Conservation (phyloP, 2,888 invertebrate species). For the Cistogaster globosa region DNA sequence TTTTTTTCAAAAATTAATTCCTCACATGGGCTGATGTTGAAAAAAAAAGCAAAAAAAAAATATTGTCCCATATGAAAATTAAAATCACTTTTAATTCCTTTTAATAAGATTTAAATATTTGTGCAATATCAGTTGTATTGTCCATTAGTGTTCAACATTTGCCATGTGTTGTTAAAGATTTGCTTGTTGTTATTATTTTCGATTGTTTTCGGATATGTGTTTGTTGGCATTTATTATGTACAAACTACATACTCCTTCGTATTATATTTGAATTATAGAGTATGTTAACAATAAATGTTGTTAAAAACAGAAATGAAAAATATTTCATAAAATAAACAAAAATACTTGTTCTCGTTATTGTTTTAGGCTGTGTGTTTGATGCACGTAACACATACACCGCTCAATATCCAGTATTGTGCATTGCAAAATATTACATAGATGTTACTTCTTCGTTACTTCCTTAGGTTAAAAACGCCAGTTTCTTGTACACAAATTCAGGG, state of each 20-base stretch:
- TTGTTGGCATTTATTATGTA: constrained; percentile 46
- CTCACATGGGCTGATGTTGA: background rate
- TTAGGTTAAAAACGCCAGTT: too few relatives aligned
- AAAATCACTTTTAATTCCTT: background rate
- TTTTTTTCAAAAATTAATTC: background rate
- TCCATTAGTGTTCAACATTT: constrained; percentile 37
- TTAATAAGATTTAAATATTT: background rate
- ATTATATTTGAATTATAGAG: constrained; percentile 51
- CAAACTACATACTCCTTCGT: constrained; percentile 9
- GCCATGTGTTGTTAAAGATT: constrained; percentile 38
- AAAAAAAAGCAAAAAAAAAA: too few relatives aligned
- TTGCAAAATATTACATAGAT: too few relatives aligned
- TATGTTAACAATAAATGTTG: constrained; percentile 66
- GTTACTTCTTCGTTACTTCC: too few relatives aligned
- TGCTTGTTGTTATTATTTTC: constrained; percentile 42
- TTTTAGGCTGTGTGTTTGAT: constrained; percentile 9
- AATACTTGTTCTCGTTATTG: constrained; percentile 29
- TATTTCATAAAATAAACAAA: constrained; percentile 56
- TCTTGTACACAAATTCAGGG: too few relatives aligned
- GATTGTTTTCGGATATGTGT: constrained; percentile 48
- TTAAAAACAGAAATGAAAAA: constrained; percentile 63
- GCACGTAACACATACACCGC: too few relatives aligned
- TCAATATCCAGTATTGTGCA: too few relatives aligned
- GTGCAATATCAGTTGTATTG: background rate
- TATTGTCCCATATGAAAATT: background rate